Percentiles rank a stretch among this genome's conserved stretches.
Evolutionary conservation across 2,113 vertebrate species (phyloP).

Genomic region (Seriola dumerili): DNA sequence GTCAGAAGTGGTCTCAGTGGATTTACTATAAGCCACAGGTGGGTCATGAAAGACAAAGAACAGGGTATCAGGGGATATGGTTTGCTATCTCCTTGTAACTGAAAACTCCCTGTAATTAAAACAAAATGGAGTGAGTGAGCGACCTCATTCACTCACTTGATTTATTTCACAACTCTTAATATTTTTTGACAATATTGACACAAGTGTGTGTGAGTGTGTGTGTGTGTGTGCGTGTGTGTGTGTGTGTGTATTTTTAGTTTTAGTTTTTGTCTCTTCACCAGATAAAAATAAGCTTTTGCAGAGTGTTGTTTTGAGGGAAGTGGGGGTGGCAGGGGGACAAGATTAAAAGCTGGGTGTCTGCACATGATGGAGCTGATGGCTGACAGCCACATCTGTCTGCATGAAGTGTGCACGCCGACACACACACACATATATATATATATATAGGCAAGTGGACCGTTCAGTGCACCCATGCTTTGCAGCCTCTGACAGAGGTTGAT

Average conservation of each 20-base stretch:
- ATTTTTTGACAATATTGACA: slow-evolving; percentile 56
- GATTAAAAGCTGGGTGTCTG: slow-evolving; percentile 74
- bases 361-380: slow-evolving; percentile 80
- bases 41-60: background rate
- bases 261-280: slow-evolving; percentile 7
- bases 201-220: background rate
- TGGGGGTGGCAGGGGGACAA: background rate
- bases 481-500: slow-evolving; percentile 77
- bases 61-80: background rate
- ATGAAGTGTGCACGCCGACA: slow-evolving; percentile 1
- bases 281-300: slow-evolving; percentile 53
- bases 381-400: slow-evolving; percentile 75
- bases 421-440: slow-evolving; percentile 33
- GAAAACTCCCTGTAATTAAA: slow-evolving; percentile 12
- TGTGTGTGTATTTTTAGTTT: slow-evolving; percentile 10
- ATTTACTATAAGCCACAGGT: slow-evolving; percentile 10
- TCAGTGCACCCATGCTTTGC: slow-evolving; percentile 64
- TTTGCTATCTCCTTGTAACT: background rate
- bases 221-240: slow-evolving; percentile 1
- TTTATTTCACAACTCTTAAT: slow-evolving; percentile 21
- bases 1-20: background rate
- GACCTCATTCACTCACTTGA: slow-evolving; percentile 55
- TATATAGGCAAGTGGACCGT: background rate
- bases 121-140: background rate
- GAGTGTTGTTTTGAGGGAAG: slow-evolving; percentile 22